Conservation (phyloP, 2,113 vertebrate genomes). For the Rhagologus leucostigma region DNA sequence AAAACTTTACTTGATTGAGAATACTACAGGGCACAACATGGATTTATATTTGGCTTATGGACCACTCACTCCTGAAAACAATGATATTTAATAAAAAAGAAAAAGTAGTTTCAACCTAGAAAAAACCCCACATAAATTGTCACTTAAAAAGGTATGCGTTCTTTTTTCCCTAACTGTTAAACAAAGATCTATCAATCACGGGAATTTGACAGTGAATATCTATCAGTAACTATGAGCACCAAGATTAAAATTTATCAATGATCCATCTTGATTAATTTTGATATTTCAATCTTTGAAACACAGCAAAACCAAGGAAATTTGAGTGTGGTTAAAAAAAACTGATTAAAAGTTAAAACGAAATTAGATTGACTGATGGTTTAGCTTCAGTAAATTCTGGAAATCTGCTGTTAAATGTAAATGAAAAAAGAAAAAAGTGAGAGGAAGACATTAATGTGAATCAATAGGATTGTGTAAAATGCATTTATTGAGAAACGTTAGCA, state of each 20-base stretch:
- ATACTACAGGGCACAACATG: not conserved
- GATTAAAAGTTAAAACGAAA: not conserved
- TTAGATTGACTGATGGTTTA: not conserved
- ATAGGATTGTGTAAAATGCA: not conserved
- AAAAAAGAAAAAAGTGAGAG: not conserved
- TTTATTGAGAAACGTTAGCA: not conserved
- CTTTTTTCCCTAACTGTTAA: not conserved
- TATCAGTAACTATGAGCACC: not conserved
- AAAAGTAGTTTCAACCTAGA: not conserved
- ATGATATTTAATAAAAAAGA: not conserved
- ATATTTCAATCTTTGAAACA: not conserved
- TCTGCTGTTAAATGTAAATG: not conserved
- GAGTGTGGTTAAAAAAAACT: not conserved
- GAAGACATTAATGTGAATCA: not conserved
- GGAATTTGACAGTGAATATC: not conserved
- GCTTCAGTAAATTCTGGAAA: not conserved
- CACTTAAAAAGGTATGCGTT: not conserved
- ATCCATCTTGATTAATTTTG: not conserved
- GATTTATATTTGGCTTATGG: not conserved
- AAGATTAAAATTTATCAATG: not conserved
- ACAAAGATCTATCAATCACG: not conserved
- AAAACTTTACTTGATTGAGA: conserved; percentile 11
- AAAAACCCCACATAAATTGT: not conserved
- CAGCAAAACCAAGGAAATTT: not conserved
- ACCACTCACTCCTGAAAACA: not conserved